Evolutionary conservation across 2,888 invertebrate species (phyloP).

Genomic region (Diaphora mendica): DNA sequence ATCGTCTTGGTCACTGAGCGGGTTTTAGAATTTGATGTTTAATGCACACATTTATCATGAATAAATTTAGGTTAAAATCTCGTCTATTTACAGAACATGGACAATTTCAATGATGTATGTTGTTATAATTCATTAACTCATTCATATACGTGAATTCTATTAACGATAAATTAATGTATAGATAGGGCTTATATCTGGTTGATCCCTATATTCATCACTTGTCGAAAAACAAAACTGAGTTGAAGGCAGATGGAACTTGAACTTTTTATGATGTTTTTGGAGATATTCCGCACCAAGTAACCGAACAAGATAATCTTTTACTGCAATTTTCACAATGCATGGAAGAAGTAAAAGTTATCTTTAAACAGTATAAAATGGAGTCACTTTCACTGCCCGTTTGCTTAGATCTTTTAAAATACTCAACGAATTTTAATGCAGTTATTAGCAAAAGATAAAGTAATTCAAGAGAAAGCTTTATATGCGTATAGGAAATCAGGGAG

Average conservation of each 20-base stretch:
- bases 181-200: too few species aligned
- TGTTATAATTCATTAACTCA: too few species aligned
- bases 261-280: not conserved
- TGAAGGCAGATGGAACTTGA: not conserved
- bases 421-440: too few species aligned
- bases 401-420: too few species aligned
- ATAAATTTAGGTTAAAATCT: not conserved
- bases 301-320: not conserved
- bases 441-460: too few species aligned
- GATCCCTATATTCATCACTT: not conserved
- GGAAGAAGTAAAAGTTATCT: not conserved
- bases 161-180: too few species aligned
- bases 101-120: too few species aligned
- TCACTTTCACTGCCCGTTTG: too few species aligned
- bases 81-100: not conserved
- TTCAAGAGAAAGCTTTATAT: too few species aligned
- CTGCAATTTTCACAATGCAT: not conserved
- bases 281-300: not conserved
- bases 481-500: too few species aligned
- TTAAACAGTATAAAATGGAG: too few species aligned
- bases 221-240: not conserved
- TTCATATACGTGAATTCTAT: too few species aligned
- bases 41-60: not conserved
- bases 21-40: not conserved
- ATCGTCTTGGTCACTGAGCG: slow-evolving; percentile 17